Conservation (phyloP, 2,797 vertebrate genomes). For the Sebastolobus altivelis region DNA sequence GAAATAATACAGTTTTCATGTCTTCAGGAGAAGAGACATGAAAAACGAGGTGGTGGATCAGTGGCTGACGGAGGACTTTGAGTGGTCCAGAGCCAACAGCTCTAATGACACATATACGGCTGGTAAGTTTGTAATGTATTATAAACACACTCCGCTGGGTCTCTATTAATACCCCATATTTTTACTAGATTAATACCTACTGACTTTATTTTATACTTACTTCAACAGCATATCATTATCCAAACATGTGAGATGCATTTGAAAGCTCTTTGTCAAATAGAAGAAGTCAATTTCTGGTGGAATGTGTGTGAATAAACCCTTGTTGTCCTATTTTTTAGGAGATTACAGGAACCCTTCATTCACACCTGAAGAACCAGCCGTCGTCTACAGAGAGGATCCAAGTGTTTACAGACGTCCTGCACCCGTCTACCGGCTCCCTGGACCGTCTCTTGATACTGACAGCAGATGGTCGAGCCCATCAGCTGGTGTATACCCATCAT, state of each 20-base stretch:
- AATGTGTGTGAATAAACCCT: background rate
- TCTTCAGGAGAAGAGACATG: slow-evolving; percentile 43
- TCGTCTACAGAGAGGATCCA: background rate
- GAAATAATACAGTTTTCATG: background rate
- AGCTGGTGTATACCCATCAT: background rate
- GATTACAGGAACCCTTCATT: slow-evolving; percentile 28
- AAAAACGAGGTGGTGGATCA: slow-evolving; percentile 45
- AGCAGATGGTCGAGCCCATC: background rate
- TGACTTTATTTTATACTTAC: background rate
- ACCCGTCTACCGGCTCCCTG: background rate
- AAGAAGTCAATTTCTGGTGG: background rate
- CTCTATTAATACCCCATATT: too few species aligned
- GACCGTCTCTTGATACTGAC: background rate
- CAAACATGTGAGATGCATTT: background rate
- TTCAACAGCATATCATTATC: background rate
- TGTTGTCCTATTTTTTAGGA: background rate
- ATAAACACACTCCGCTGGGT: background rate
- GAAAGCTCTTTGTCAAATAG: background rate
- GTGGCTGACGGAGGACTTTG: slow-evolving; percentile 52
- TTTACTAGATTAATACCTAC: background rate
- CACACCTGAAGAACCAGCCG: background rate
- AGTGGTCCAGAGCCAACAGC: slow-evolving; percentile 51
- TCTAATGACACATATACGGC: background rate
- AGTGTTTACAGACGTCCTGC: background rate
- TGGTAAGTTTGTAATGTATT: slow-evolving; percentile 8